phyloP scores from a whole-genome alignment of 2,888 invertebrate genomes.

The Sialis fuliginosa region DNA sequence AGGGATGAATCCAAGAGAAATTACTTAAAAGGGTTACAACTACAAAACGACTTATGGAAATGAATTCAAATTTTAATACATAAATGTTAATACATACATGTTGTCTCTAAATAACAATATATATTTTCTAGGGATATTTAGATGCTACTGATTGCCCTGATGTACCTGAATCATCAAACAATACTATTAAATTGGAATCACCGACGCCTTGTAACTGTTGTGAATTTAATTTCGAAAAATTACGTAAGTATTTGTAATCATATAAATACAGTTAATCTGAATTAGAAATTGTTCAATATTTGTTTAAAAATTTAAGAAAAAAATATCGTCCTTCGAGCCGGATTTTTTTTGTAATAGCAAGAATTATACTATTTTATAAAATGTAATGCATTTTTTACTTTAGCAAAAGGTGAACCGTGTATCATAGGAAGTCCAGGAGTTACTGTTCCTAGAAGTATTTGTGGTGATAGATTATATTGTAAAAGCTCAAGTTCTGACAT shows the following conservation, averaged over 20 bases:
- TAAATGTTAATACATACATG: too few relatives aligned
- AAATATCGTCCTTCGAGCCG: too few relatives aligned
- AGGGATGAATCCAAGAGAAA: too few relatives aligned
- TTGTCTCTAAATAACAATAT: too few relatives aligned
- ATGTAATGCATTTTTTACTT: too few relatives aligned
- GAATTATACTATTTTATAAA: too few relatives aligned
- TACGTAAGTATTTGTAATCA: constrained; percentile 11
- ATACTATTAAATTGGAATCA: constrained; percentile 34
- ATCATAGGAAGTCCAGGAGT: constrained; percentile 31
- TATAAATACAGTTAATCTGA: background rate
- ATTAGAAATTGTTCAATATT: background rate
- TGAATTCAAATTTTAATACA: too few relatives aligned
- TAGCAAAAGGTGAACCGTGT: constrained; percentile 6
- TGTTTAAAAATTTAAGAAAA: background rate
- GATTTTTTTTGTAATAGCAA: too few relatives aligned
- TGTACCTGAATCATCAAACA: constrained; percentile 24
- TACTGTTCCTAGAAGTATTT: constrained; percentile 34
- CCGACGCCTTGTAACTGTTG: constrained; percentile 47
- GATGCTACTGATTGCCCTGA: constrained; percentile 21
- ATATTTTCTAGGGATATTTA: constrained; percentile 12
- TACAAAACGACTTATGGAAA: too few relatives aligned
- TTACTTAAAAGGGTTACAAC: too few relatives aligned
- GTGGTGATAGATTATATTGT: constrained; percentile 29
- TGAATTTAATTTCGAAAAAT: constrained; percentile 35
- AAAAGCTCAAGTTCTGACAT: background rate